Base-by-base conservation (phyloP, 2,113 vertebrate genomes). In the Brienomyrus longianalis region DNA sequence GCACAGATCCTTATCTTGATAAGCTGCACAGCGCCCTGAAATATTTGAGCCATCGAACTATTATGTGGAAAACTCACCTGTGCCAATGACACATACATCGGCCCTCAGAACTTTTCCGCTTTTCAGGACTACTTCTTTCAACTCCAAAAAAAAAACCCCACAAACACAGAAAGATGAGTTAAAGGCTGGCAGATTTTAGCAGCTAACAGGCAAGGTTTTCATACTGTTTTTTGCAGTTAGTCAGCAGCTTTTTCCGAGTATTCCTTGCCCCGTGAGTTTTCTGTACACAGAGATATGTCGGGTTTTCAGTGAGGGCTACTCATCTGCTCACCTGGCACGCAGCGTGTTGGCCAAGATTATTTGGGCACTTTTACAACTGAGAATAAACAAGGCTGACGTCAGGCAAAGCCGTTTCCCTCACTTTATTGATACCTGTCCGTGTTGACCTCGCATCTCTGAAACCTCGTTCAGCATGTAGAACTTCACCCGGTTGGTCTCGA, bases 381-480 rank as follows among this genome's bases (percentile, higher is more conserved):
- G 77, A 88, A n/a, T 15, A 74, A 54, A 85, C 31, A 10, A 23
- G 90, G 83, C 89, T 91, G 54, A 91, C 91, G 92, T 93, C 91
- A 92, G 92, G 92, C 94, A 90, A 92, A 92, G 93, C 92, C 92
- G 93, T 94, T 95, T 95, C 94, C 96, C 95, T 96, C 96, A 96
- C 95, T 96, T 96, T 96, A 91, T 92, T 94, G 93, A 95, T 96
- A 99, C 98, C 98, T 99, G 97, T 95, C 98, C 98, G 93, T 99
- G 98, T 94, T 98, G 98, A 90, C 98, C 98, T 92, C 97, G 95
- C 92, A 99, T 96, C 94, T 99, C 98, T 0, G 95, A 98, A 92
- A 99, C 98, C 93, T 99, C 98, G 0, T 98, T 99, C 95, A 99
- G 96, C 98, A 99, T 98, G 95, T 99, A 99, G 96, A 99, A 99